A percentile compares a stretch with the other conserved stretches of the same genome.
Evolutionary conservation across 2,113 vertebrate genomes (phyloP).

Genomic region (Prolemur simus): DNA sequence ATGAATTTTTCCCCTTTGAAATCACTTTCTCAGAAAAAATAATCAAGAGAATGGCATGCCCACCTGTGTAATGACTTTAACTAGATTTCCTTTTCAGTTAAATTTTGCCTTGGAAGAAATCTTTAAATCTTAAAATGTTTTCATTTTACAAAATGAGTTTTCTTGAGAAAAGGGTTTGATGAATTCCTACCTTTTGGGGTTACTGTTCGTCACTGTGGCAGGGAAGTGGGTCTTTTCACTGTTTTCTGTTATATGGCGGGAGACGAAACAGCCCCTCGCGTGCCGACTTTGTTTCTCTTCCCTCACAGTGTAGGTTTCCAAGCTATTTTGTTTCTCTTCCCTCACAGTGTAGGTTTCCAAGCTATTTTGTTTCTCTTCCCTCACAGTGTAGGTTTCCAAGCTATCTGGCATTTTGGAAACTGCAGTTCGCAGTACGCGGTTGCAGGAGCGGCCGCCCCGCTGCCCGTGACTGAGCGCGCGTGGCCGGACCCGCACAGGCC

Average conservation of each 20-base stretch:
- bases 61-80: not conserved
- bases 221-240: not conserved
- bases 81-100: conserved; percentile 2
- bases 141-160: not conserved
- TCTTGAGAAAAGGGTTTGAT: not conserved
- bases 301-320: too few species aligned
- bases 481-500: too few species aligned
- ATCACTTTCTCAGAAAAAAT: not conserved
- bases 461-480: too few species aligned
- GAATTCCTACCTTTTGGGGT: not conserved
- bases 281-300: not conserved
- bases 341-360: too few species aligned
- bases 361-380: too few species aligned
- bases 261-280: not conserved
- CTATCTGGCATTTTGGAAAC: too few species aligned
- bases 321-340: too few species aligned
- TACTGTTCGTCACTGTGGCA: not conserved
- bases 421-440: too few species aligned
- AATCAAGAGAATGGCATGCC: not conserved
- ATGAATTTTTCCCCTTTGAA: conserved; percentile 28
- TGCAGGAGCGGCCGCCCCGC: too few species aligned
- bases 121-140: not conserved
- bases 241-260: not conserved
- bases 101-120: not conserved
- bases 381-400: too few species aligned